These are phyloP conservation scores for Procambarus virginalis DNA, from an alignment of 1,140 invertebrate genomes.

Conservation along the genomic window DNA sequence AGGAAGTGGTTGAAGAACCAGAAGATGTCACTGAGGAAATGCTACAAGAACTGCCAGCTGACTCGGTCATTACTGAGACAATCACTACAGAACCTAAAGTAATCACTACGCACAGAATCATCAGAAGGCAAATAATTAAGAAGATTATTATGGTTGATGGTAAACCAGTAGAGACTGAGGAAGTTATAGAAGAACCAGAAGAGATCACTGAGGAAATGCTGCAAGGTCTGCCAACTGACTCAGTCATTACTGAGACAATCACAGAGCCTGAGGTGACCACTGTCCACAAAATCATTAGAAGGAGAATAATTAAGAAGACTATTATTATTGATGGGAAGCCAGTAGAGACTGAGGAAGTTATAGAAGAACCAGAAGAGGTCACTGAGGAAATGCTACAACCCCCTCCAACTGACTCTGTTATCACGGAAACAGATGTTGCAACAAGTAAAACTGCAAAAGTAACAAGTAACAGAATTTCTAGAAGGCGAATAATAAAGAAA, in stretches of 20 bases:
- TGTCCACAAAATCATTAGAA: conserved; percentile 10
- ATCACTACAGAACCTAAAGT: conserved; percentile 17
- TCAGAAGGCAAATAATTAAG: conserved; percentile 41
- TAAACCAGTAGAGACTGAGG: conserved; percentile 45
- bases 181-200: conserved; percentile 48
- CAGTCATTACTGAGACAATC: not conserved
- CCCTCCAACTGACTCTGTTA: conserved; percentile 16
- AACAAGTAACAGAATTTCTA: conserved; percentile 4
- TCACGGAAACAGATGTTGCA: conserved; percentile 36
- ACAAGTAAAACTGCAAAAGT: not conserved
- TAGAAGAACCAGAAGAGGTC: conserved; percentile 47
- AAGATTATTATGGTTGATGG: conserved; percentile 49
- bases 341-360: conserved; percentile 54
- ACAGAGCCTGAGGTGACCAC: conserved; percentile 19
- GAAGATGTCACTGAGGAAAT: conserved; percentile 48
- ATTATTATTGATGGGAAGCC: conserved; percentile 53
- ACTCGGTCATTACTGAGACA: conserved; percentile 33
- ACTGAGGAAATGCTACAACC: conserved; percentile 37
- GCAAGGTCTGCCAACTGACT: not conserved
- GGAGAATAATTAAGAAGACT: conserved; percentile 38
- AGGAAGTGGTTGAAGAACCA: conserved; percentile 50
- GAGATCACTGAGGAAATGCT: conserved; percentile 14
- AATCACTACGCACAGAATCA: not conserved
- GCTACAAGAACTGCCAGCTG: conserved; percentile 10
- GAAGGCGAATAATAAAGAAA: conserved; percentile 36